Conservation (phyloP, 2,113 vertebrate genomes). For the Macaca fascicularis region T2T-MFA8v1.1 NC_088394.1:65282501-65283000, state of each 20-base stretch:
- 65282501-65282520: no score
- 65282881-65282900: no score
- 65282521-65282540: no score
- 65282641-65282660: not conserved
- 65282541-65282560: no score
- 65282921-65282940: no score
- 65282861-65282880: not conserved
- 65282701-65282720: not conserved
- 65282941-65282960: no score
- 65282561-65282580: not conserved
- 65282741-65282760: not conserved
- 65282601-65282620: not conserved
- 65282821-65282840: no score
- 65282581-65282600: not conserved
- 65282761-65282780: not conserved
- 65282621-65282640: not conserved
- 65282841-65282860: not conserved
- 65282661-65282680: not conserved
- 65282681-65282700: not conserved
- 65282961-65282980: no score
- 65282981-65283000: no score
- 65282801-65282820: not conserved
- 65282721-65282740: not conserved
- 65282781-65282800: not conserved
- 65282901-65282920: no score